phyloP scores from a whole-genome alignment of 1,140 invertebrate genomes.

The Drosophila aff. region DNA sequence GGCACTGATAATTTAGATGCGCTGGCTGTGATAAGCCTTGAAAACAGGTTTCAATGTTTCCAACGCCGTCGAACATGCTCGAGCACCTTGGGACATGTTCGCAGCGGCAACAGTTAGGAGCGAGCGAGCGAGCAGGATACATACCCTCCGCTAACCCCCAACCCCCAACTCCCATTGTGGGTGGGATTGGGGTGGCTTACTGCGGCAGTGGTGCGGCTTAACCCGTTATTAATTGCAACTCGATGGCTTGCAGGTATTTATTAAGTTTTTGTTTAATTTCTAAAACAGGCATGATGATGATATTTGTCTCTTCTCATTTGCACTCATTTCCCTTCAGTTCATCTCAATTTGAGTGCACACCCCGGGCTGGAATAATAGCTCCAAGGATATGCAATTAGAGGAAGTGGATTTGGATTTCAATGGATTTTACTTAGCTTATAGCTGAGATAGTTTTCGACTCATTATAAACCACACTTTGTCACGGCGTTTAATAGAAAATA shows the following conservation, averaged over 20 bases:
- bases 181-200: conserved; percentile 13
- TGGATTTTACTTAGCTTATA: neutral
- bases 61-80: conserved; percentile 18
- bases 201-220: conserved; percentile 10
- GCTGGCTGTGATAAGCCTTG: conserved; percentile 70
- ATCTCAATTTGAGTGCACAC: conserved; percentile 41
- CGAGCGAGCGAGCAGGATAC: conserved; percentile 1
- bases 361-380: neutral
- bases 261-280: conserved; percentile 52
- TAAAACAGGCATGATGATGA: conserved; percentile 26
- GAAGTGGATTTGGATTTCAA: neutral
- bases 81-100: conserved; percentile 46
- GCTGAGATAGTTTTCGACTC: neutral
- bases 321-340: conserved; percentile 57
- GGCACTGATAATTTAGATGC: conserved; percentile 80
- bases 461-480: neutral
- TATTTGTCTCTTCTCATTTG: conserved; percentile 29
- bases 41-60: conserved; percentile 71
- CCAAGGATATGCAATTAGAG: neutral
- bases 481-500: too few species aligned
- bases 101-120: conserved; percentile 61
- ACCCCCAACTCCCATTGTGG: neutral
- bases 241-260: conserved; percentile 74
- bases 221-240: conserved; percentile 80
- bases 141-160: too few species aligned